Evolutionary conservation across 2,888 invertebrate species (phyloP), one percentile per base, ranked within the genome.

Genomic region (Erebia ligea): DNA sequence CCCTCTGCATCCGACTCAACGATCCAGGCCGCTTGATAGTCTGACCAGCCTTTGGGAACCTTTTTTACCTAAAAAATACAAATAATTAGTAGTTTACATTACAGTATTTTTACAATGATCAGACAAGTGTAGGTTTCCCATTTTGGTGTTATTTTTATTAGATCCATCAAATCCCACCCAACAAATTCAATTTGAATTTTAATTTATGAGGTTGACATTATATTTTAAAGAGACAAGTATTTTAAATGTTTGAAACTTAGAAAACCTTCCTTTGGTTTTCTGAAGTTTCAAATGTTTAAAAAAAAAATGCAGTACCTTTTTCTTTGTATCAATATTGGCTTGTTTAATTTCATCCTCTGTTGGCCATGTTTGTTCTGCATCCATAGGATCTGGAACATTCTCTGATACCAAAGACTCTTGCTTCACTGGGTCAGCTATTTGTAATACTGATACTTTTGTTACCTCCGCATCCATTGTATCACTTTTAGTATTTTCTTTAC

Each of bases 341-440:
- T 96, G 94, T 75, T 95, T 95, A 74, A 98, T 95, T 90, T 99
- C 98, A 82, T 98, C 98, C 76, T 97, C 96, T 17, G 98, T 98
- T 0, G 99, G 99, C 98, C 98, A 99, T 0, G 98, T 99, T 89
- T 99, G 99, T 85, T 99, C 99, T 1, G 97, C 98, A 84, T 98
- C 97, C 98, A 99, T 97, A 8, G 96, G 96, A 92, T 99, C 98
- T 0, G 97, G 96, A 67, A 96, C 90, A 88, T 97, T 97, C 91
- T 98, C 98, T 40, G 95, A 94, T 71, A 95, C 94, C 54, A 99
- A 92, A 67, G 96, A 95, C 81, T 96, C 96, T 89, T 97, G 97
- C 81, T 95, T 95, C 0, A 81, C 79, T 1, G 95, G 95, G 88
- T 97, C 95, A 21, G 95, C 95, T 50, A 85, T 86, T 82, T 95